Evolutionary conservation across 2,797 vertebrate genomes (phyloP).

Genomic region (Gila robusta): DNA sequence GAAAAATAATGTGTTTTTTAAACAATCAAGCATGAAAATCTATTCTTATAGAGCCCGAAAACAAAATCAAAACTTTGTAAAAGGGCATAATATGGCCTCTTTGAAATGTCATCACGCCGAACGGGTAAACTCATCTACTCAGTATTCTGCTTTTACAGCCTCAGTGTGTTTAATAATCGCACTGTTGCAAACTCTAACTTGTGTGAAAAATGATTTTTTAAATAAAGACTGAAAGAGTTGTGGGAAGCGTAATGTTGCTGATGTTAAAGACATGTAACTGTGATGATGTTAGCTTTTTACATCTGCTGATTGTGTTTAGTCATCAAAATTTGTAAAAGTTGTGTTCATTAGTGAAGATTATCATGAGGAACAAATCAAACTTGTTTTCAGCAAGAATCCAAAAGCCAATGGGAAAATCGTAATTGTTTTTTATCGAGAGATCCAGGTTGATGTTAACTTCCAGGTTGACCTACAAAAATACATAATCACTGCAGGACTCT

Average conservation of each 20-base stretch:
- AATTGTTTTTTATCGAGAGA: not conserved
- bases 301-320: not conserved
- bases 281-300: not conserved
- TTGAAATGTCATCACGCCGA: not conserved
- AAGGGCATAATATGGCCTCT: not conserved
- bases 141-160: not conserved
- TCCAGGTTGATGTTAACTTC: not conserved
- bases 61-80: not conserved
- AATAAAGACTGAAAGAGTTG: not conserved
- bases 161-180: not conserved
- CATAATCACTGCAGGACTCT: not conserved
- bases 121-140: not conserved
- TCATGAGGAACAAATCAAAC: not conserved
- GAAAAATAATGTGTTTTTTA: not conserved
- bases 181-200: not conserved
- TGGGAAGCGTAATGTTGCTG: not conserved
- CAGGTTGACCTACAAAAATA: not conserved
- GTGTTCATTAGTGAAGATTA: not conserved
- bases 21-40: not conserved
- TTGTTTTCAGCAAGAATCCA: not conserved
- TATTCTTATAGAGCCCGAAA: not conserved
- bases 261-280: not conserved
- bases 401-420: not conserved
- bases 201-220: not conserved
- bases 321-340: not conserved